Evolutionary conservation across 1,140 invertebrate species (phyloP).

Genomic region (Scaptomyza graminum): DNA sequence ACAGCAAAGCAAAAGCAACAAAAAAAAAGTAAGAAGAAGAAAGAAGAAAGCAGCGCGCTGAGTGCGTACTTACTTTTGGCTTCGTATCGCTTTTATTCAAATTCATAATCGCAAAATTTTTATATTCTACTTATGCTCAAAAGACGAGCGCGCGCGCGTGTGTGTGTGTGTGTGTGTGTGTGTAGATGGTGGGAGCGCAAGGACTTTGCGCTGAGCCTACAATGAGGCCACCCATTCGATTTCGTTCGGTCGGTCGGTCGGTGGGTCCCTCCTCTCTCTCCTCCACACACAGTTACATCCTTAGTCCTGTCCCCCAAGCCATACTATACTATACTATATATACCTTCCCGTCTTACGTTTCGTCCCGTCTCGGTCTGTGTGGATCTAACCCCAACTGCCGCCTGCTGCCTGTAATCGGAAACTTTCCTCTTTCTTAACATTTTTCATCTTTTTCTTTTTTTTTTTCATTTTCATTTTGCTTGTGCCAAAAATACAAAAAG

Average conservation of each 20-base stretch:
- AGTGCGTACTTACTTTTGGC: slow-evolving; percentile 62
- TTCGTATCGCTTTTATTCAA: slow-evolving; percentile 83
- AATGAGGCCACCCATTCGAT: slow-evolving; percentile 33
- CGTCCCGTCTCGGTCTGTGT: neutral
- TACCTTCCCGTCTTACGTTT: neutral
- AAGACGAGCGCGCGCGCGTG: slow-evolving; percentile 56
- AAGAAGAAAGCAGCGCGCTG: slow-evolving; percentile 27
- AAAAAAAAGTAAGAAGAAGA: slow-evolving; percentile 16
- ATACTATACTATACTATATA: too few relatives aligned
- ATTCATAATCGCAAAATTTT: slow-evolving; percentile 83
- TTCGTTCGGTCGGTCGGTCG: neutral
- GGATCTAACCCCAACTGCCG: slow-evolving; percentile 22
- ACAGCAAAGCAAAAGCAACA: slow-evolving; percentile 2
- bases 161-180: slow-evolving; percentile 17
- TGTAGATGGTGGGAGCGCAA: slow-evolving; percentile 12
- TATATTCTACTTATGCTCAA: slow-evolving; percentile 81
- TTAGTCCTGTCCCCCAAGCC: slow-evolving; percentile 3
- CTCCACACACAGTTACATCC: slow-evolving; percentile 20
- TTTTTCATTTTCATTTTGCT: slow-evolving; percentile 74
- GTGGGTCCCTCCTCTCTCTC: neutral
- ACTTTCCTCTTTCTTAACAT: slow-evolving; percentile 82
- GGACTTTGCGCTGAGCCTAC: slow-evolving; percentile 71
- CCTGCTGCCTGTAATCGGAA: slow-evolving; percentile 81
- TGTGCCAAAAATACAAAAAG: slow-evolving; percentile 74
- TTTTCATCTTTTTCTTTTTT: slow-evolving; percentile 75